Conservation (phyloP, 2,797 vertebrate genomes). For the Mus minutoides region DNA sequence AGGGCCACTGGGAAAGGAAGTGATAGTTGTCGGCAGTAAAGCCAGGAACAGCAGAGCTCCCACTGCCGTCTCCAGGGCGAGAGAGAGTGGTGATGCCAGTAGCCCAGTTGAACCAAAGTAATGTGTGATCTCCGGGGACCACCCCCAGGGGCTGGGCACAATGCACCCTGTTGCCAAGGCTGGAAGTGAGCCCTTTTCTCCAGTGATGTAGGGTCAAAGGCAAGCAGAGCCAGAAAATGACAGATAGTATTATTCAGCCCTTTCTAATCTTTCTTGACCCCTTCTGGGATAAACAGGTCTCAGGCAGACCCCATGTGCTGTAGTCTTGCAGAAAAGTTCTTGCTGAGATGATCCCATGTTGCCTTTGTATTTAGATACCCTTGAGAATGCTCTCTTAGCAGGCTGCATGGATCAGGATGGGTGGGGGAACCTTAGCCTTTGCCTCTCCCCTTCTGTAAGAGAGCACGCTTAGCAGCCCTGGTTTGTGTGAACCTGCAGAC, state of each 20-base stretch:
- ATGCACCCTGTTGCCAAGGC: neutral
- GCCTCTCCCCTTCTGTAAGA: neutral
- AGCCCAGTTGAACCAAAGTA: neutral
- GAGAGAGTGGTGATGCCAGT: neutral
- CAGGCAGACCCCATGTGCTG: neutral
- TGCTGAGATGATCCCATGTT: neutral
- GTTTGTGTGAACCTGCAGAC: conserved; percentile 87
- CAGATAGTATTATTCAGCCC: neutral
- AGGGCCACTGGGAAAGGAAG: neutral
- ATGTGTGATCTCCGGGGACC: neutral
- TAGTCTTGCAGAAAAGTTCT: neutral
- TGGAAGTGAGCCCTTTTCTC: neutral
- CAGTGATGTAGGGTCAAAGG: neutral
- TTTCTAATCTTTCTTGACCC: neutral
- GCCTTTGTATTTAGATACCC: neutral
- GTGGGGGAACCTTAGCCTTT: neutral
- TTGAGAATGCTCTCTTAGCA: neutral
- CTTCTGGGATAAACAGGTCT: neutral
- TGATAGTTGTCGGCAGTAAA: neutral
- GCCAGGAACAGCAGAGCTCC: neutral
- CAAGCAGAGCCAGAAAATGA: neutral
- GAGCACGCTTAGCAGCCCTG: neutral
- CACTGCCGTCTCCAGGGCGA: neutral
- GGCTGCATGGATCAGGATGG: neutral
- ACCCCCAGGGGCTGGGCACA: neutral